Conservation (phyloP, 2,888 invertebrate genomes). For the Helleia helle region DNA sequence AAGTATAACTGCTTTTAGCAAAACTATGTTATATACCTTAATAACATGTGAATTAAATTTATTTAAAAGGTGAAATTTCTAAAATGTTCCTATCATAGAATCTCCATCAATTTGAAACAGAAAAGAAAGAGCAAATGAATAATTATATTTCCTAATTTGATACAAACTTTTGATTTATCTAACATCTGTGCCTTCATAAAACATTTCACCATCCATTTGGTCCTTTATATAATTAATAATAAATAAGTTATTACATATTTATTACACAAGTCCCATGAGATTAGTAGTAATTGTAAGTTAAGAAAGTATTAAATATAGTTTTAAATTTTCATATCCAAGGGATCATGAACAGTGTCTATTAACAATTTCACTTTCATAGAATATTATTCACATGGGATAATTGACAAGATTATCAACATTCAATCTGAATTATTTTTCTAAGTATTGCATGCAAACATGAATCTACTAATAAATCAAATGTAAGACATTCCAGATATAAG, state of each 20-base stretch:
- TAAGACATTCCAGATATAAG: conserved; percentile 1
- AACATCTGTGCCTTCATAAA: conserved; percentile 43
- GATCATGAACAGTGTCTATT: not conserved
- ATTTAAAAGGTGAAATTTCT: not conserved
- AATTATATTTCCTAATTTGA: not conserved
- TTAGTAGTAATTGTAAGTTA: conserved; percentile 24
- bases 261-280: conserved; percentile 24
- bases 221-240: conserved; percentile 27
- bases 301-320: not conserved
- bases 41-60: not conserved
- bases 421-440: not conserved
- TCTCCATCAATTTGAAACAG: not conserved
- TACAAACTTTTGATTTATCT: not conserved
- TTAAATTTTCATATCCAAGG: not conserved
- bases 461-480: not conserved
- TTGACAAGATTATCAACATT: too few relatives aligned
- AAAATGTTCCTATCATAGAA: not conserved
- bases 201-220: conserved; percentile 50
- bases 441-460: not conserved
- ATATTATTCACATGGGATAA: too few relatives aligned
- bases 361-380: not conserved
- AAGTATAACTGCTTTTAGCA: not conserved
- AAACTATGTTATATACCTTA: too few relatives aligned
- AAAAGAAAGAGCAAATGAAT: not conserved
- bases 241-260: conserved; percentile 16